Evolutionary conservation across 2,888 invertebrate genomes (phyloP).

Genomic region (Pyrocoelia pectoralis): DNA sequence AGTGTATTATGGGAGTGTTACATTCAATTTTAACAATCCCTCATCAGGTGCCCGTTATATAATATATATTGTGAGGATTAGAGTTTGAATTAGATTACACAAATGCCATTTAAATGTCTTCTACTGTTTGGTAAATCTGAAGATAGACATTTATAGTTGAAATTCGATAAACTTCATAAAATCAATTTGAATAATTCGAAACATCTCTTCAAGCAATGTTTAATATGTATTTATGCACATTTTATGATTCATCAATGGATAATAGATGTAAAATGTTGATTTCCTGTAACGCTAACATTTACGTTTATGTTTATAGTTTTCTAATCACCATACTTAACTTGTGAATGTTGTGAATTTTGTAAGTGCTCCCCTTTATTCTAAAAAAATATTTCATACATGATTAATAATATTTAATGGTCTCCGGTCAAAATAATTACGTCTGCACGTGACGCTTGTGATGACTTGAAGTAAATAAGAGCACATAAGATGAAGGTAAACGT

Average conservation of each 20-base stretch:
- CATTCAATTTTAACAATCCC: too few relatives aligned
- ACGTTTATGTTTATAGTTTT: not conserved
- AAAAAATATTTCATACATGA: not conserved
- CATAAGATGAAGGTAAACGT: slow-evolving; percentile 28
- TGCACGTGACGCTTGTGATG: slow-evolving; percentile 31
- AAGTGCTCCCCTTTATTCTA: not conserved
- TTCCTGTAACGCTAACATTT: not conserved
- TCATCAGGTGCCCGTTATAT: too few relatives aligned
- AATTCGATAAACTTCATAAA: not conserved
- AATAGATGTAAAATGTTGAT: not conserved
- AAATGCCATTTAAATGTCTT: too few relatives aligned
- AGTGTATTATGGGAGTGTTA: too few relatives aligned
- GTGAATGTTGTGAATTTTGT: not conserved
- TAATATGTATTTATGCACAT: not conserved
- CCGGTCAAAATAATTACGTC: slow-evolving; percentile 26
- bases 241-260: not conserved
- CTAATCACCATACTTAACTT: not conserved
- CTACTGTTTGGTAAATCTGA: too few relatives aligned
- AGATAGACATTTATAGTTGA: not conserved
- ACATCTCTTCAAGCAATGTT: not conserved
- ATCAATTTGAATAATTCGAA: slow-evolving; percentile 1
- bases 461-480: slow-evolving; percentile 34
- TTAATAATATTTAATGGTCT: slow-evolving; percentile 13
- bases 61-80: too few relatives aligned
- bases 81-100: too few relatives aligned